These are phyloP conservation scores for Calameuta idolon DNA, from an alignment of 2,888 invertebrate species.

Conservation along the genomic window DNA sequence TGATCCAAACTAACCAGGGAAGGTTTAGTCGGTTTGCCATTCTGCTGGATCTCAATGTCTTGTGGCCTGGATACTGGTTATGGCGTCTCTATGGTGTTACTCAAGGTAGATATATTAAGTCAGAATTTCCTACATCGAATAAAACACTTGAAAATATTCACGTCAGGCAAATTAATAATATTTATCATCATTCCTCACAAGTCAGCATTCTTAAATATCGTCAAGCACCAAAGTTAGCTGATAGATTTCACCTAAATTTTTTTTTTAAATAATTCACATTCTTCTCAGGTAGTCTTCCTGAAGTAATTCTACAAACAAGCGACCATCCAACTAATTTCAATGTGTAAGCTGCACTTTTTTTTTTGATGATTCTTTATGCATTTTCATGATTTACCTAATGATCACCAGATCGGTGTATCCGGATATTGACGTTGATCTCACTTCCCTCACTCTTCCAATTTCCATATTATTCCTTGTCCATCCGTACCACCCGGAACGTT, in stretches of 20 bases:
- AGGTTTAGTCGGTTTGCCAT: slow-evolving; percentile 12
- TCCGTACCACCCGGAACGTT: too few species aligned
- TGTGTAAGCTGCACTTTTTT: not conserved
- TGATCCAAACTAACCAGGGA: not conserved
- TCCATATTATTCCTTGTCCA: not conserved
- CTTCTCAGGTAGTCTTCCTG: not conserved
- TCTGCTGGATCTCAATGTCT: not conserved
- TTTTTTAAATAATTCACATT: not conserved
- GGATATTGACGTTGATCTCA: not conserved
- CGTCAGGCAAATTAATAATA: not conserved
- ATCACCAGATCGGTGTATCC: not conserved
- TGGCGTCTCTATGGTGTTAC: slow-evolving; percentile 2
- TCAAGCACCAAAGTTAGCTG: not conserved
- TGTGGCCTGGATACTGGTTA: not conserved
- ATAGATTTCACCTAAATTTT: not conserved
- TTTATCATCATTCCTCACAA: not conserved
- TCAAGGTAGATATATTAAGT: slow-evolving; percentile 3
- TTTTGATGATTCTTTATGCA: not conserved
- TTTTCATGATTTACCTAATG: not conserved
- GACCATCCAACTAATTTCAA: not conserved
- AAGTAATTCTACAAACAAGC: not conserved
- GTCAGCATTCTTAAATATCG: not conserved
- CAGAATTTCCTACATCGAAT: not conserved
- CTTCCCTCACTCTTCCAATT: not conserved
- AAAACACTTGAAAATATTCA: not conserved